Conservation (phyloP, 2,797 vertebrate genomes). For the Sebastes taczanowskii region DNA sequence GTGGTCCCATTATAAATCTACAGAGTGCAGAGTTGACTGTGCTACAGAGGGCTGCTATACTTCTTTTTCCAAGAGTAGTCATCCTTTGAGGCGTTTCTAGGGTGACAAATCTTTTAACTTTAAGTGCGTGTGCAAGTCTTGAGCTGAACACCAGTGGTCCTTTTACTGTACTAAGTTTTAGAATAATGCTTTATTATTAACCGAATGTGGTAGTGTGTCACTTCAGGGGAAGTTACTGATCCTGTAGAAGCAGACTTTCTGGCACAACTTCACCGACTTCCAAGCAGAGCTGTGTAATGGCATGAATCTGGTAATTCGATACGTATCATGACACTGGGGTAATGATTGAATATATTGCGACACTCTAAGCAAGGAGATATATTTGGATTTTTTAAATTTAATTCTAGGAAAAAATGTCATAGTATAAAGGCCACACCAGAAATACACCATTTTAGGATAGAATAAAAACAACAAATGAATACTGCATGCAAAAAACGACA, state of each 20-base stretch:
- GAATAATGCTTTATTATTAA: slow-evolving; percentile 1
- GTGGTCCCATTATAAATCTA: slow-evolving; percentile 16
- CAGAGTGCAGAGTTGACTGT: slow-evolving; percentile 6
- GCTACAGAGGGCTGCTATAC: neutral
- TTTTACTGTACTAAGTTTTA: neutral
- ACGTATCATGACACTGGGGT: too few relatives aligned
- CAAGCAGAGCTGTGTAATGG: too few relatives aligned
- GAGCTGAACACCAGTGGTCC: neutral
- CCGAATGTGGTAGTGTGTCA: neutral
- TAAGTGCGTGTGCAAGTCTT: neutral
- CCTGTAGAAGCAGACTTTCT: neutral
- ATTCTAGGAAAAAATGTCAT: too few relatives aligned
- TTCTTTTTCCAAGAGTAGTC: neutral
- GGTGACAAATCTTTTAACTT: slow-evolving; percentile 3
- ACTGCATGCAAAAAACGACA: too few relatives aligned
- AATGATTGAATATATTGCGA: too few relatives aligned
- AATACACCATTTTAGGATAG: too few relatives aligned
- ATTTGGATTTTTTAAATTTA: too few relatives aligned
- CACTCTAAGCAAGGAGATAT: too few relatives aligned
- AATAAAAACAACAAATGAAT: too few relatives aligned
- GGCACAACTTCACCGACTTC: too few relatives aligned
- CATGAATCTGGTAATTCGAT: too few relatives aligned
- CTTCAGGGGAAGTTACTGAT: neutral
- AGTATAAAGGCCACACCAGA: too few relatives aligned
- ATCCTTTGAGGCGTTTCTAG: neutral